These are phyloP conservation scores for Silurus aristotelis DNA, from an alignment of 2,797 vertebrate species.

Conservation along the genomic window DNA sequence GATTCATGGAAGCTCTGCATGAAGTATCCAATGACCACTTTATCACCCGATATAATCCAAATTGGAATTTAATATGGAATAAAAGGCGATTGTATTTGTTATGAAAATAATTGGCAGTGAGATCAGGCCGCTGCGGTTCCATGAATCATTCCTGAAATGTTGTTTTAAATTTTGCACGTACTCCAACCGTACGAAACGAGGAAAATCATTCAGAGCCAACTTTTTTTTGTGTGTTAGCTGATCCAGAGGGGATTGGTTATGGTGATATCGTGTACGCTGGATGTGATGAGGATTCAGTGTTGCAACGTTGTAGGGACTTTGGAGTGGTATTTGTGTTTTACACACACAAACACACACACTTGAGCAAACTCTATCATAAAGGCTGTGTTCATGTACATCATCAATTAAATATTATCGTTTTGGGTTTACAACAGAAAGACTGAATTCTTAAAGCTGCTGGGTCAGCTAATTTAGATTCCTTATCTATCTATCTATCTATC, in stretches of 20 bases:
- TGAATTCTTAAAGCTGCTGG: background rate
- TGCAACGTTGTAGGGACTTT: background rate
- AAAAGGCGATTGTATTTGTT: slow-evolving; percentile 13
- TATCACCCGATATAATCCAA: slow-evolving; percentile 27
- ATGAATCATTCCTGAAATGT: background rate
- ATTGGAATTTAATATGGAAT: slow-evolving; percentile 29
- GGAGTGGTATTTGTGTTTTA: too few species aligned
- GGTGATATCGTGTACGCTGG: background rate
- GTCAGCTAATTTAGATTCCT: too few species aligned
- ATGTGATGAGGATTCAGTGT: background rate
- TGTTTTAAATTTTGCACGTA: background rate
- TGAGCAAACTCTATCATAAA: background rate
- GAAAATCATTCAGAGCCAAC: background rate
- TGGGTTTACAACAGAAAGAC: background rate
- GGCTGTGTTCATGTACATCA: background rate
- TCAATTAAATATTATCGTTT: background rate
- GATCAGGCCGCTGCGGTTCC: background rate
- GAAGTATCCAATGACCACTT: slow-evolving; percentile 25
- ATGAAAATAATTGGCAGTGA: slow-evolving; percentile 6
- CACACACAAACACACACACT: slow-evolving; percentile 2
- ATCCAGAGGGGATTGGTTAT: slow-evolving; percentile 1
- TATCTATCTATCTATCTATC: too few species aligned
- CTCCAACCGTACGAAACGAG: background rate
- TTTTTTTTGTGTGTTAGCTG: background rate
- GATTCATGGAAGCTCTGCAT: slow-evolving; percentile 32